phyloP scores from a whole-genome alignment of 2,113 vertebrate genomes.

The Brachionichthys hirsutus region DNA sequence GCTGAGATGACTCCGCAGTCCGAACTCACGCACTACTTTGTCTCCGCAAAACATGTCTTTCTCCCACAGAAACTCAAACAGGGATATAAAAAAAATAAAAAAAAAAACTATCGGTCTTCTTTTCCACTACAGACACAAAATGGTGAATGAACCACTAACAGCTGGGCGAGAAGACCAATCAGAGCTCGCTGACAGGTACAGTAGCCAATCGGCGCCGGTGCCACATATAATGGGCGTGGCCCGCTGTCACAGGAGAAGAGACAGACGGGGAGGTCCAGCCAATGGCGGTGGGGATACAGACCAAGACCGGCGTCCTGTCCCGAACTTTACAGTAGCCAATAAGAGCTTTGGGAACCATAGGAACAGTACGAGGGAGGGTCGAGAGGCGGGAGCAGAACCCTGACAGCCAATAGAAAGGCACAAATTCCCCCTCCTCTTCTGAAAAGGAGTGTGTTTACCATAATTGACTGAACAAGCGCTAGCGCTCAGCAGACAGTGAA shows the following conservation, averaged over 20 bases:
- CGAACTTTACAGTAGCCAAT: slow-evolving; percentile 90
- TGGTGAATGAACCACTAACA: slow-evolving; percentile 98
- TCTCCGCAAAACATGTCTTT: slow-evolving; percentile 73
- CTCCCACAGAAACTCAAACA: slow-evolving; percentile 76
- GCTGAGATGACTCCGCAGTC: slow-evolving; percentile 36
- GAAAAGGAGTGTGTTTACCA: slow-evolving; percentile 82
- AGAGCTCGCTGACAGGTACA: slow-evolving; percentile 76
- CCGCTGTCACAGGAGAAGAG: slow-evolving; percentile 59
- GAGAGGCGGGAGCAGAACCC: slow-evolving; percentile 28
- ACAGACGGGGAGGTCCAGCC: slow-evolving; percentile 59
- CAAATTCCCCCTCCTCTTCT: slow-evolving; percentile 59
- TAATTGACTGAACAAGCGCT: slow-evolving; percentile 66
- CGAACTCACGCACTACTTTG: slow-evolving; percentile 65
- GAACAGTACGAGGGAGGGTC: slow-evolving; percentile 77
- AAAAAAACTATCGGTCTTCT: slow-evolving; percentile 81
- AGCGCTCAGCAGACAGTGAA: slow-evolving; percentile 54
- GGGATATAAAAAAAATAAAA: slow-evolving; percentile 78
- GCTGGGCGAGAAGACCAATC: slow-evolving; percentile 86
- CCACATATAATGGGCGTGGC: slow-evolving; percentile 47
- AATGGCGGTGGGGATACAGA: slow-evolving; percentile 66
- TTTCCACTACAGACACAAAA: slow-evolving; percentile 96
- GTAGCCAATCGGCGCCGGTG: slow-evolving; percentile 72
- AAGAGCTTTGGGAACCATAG: slow-evolving; percentile 76
- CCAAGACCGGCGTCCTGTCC: slow-evolving; percentile 70
- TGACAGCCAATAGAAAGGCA: slow-evolving; percentile 71